Evolutionary conservation across 2,888 invertebrate species (phyloP).

Genomic region (Alviniconcha strummeri): DNA sequence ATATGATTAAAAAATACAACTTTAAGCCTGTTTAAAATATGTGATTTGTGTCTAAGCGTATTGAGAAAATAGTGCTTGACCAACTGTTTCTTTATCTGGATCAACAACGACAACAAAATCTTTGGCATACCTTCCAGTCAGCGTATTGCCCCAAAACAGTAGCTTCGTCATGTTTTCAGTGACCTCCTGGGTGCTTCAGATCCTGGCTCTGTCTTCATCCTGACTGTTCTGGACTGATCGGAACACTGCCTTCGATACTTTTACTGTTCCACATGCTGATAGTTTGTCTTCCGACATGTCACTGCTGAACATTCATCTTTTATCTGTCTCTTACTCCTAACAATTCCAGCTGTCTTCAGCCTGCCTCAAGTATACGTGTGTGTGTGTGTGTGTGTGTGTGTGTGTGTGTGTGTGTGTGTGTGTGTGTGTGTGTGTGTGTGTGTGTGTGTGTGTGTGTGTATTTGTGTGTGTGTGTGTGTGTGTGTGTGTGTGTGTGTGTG

Average conservation of each 20-base stretch:
- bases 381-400: not conserved
- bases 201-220: not conserved
- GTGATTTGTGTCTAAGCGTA: no score
- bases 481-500: not conserved
- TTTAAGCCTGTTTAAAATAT: no score
- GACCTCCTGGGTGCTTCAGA: not conserved
- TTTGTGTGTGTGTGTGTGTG: constrained; percentile 11
- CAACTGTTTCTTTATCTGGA: no score
- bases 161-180: no score
- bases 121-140: no score
- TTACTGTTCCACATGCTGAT: not conserved
- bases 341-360: not conserved
- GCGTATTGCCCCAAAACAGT: no score
- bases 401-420: not conserved
- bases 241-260: no score
- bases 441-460: not conserved
- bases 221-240: constrained; percentile 5
- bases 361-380: not conserved
- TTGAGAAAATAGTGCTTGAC: no score
- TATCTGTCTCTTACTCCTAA: constrained; percentile 6
- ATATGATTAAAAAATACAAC: no score
- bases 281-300: not conserved
- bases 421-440: not conserved
- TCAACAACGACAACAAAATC: no score
- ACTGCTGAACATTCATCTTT: not conserved